These are phyloP conservation scores for Tryphoninae sp. DNA, from an alignment of 2,888 invertebrate species.

Conservation along the genomic window DNA sequence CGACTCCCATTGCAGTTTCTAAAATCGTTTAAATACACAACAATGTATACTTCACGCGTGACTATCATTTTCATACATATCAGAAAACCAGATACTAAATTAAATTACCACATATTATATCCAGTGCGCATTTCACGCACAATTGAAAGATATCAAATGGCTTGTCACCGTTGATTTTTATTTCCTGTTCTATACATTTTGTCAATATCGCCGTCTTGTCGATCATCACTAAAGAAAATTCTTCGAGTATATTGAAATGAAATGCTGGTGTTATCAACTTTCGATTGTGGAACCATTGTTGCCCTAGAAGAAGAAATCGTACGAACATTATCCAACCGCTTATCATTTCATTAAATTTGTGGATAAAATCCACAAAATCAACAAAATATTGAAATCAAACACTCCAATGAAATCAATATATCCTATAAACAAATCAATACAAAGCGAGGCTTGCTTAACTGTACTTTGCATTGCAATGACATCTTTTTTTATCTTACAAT, in stretches of 20 bases:
- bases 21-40: not conserved
- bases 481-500: too few relatives aligned
- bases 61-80: not conserved
- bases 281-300: constrained; percentile 82
- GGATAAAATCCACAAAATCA: too few relatives aligned
- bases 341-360: too few relatives aligned
- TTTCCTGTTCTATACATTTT: constrained; percentile 68
- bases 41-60: too few relatives aligned
- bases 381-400: too few relatives aligned
- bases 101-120: constrained; percentile 82
- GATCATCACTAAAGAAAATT: constrained; percentile 81
- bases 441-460: too few relatives aligned
- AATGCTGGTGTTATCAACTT: constrained; percentile 83
- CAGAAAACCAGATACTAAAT: not conserved
- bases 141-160: constrained; percentile 82
- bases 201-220: constrained; percentile 82
- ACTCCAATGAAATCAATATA: too few relatives aligned
- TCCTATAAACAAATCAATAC: too few relatives aligned
- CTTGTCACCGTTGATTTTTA: constrained; percentile 65
- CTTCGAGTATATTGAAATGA: constrained; percentile 82
- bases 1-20: constrained; percentile 87
- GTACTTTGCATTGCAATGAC: too few relatives aligned
- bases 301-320: constrained; percentile 70
- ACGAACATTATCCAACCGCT: too few relatives aligned
- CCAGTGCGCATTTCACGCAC: constrained; percentile 82